Evolutionary conservation across 1,140 invertebrate species (phyloP).

Genomic region (Hycleus cichorii): DNA sequence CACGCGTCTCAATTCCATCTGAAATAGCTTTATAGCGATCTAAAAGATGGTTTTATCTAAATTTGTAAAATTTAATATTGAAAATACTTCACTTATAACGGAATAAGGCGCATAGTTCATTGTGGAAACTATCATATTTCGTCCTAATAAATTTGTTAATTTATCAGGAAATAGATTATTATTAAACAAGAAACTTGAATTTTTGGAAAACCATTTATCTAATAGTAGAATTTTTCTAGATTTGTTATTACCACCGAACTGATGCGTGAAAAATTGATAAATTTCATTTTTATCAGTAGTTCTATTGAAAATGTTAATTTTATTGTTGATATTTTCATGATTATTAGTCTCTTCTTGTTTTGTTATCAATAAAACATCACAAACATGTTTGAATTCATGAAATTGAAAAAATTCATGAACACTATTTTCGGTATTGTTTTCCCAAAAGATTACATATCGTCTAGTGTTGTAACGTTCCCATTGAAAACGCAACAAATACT

Average conservation of each 20-base stretch:
- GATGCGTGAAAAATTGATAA: slow-evolving; percentile 13
- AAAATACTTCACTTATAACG: slow-evolving; percentile 8
- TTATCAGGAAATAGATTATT: slow-evolving; percentile 18
- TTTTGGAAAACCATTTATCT: slow-evolving; percentile 16
- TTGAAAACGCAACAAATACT: slow-evolving; percentile 6
- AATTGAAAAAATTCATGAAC: not conserved
- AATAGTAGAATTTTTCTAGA: slow-evolving; percentile 3
- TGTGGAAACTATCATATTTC: slow-evolving; percentile 9
- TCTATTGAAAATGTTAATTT: no score
- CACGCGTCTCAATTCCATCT: not conserved
- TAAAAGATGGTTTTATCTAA: not conserved
- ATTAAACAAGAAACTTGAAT: slow-evolving; percentile 11
- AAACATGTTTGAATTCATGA: slow-evolving; percentile 11
- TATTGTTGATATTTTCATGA: no score
- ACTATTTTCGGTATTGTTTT: not conserved
- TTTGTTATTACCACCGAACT: slow-evolving; percentile 4
- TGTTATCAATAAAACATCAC: not conserved
- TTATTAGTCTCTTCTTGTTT: not conserved
- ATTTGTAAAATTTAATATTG: not conserved
- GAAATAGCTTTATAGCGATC: not conserved
- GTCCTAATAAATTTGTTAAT: not conserved
- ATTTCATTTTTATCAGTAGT: not conserved
- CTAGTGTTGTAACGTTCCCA: slow-evolving; percentile 12
- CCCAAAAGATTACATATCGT: slow-evolving; percentile 6
- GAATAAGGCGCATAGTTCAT: slow-evolving; percentile 17